Evolutionary conservation across 2,888 invertebrate species (phyloP), one percentile per base, ranked within the genome.

Genomic region (Nomada ferruginata): DNA sequence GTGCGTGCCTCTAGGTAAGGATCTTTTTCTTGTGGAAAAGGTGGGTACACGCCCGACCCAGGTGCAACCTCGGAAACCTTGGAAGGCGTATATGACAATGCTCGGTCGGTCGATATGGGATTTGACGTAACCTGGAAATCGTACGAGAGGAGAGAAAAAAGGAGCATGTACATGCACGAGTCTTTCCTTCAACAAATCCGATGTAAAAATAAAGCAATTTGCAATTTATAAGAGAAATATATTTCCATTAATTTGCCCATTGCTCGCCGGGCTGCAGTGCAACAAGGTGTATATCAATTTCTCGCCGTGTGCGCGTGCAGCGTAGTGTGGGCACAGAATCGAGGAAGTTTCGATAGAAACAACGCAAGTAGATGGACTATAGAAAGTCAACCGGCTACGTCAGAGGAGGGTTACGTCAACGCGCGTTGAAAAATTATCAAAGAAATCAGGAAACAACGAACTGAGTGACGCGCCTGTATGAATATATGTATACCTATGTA

Each of bases 1-100:
- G 89, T 90, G 90, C 85, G 86, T 82, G 87, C 90, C 90, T 88
- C 88, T 89, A 78, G 90, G 89, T 87, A 90, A 91, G 89, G 89
- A 91, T 91, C 90, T 90, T 89, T 91, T 91, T 91, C 91, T 91
- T 90, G 87, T 87, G 88, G 87, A 74, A 87, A 88, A 89, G 89
- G 86, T 86, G 84, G 85, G 82, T 81, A 84, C 73, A 72, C 63
- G 76, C 60, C 50, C 71, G 76, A 87, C 84, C 89, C 89, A 89
- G 89, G 87, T 89, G 89, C 88, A 87, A 85, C 79, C 82, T 84
- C 79, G 74, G 78, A 63, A 86, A 74, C 83, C 82, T 77, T 85
- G 65, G 82, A 85, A 87, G 88, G 86, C 89, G 80, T 89, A 83
- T 82, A 88, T 83, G 84, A 87, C 85, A 89, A 86, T 88, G 80